phyloP scores from a whole-genome alignment of 2,888 invertebrate species.

The Pardosa pseudoannulata region DNA sequence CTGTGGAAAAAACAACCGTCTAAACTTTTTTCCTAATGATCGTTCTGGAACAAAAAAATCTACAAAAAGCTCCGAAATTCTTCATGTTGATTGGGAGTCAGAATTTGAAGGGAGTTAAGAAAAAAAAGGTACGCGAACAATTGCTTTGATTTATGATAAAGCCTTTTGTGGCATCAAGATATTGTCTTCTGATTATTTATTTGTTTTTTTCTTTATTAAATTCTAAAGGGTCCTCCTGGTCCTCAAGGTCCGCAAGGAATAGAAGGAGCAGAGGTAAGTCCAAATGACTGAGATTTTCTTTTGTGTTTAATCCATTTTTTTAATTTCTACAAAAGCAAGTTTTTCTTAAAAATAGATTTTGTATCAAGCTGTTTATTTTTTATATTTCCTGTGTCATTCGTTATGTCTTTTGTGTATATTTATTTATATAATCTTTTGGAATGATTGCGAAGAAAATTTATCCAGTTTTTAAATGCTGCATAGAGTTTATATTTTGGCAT shows the following conservation, averaged over 20 bases:
- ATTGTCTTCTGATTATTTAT: not conserved
- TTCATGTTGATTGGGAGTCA: no score
- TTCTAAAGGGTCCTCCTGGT: slow-evolving; percentile 76
- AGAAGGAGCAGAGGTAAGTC: slow-evolving; percentile 72
- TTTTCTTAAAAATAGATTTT: no score
- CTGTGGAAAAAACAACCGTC: not conserved
- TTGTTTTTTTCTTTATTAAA: slow-evolving; percentile 2
- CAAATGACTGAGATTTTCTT: not conserved
- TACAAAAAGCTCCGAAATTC: no score
- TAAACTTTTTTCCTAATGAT: not conserved
- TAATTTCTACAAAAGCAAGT: no score
- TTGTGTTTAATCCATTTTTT: not conserved
- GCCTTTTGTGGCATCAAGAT: not conserved
- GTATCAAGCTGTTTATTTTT: no score
- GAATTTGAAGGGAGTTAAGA: not conserved
- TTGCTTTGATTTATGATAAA: not conserved
- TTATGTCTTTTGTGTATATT: no score
- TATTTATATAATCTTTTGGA: no score
- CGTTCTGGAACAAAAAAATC: not conserved
- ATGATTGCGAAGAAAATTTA: no score
- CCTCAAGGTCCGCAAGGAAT: slow-evolving; percentile 76
- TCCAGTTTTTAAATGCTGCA: no score
- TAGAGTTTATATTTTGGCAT: no score
- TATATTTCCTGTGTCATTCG: no score
- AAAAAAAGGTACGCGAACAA: not conserved